Evolutionary conservation across 2,888 invertebrate species (phyloP), one percentile per base, ranked within the genome.

Genomic region (Idaea straminata): DNA sequence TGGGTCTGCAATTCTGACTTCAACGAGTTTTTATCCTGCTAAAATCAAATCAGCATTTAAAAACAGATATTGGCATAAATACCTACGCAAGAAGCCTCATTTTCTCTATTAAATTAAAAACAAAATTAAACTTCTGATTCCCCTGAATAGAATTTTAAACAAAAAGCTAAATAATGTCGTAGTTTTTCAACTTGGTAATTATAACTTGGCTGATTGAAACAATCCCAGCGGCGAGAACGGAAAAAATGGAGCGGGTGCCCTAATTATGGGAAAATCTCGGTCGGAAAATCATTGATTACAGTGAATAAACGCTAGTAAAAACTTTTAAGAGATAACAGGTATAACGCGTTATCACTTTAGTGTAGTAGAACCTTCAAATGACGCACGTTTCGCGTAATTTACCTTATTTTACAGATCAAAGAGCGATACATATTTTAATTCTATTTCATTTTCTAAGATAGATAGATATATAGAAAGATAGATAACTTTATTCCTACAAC

Each of bases 261-360:
- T 61, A 64, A 64, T 64, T 64, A 64, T 64, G 64, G 58, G 58
- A 35, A 63, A 64, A 64, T 64, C 64, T 61, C 64, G 64, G 64
- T 35, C 36, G 64, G 57, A 25, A 38, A 58, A 63, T 64, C 61
- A 64, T 57, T 64, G 60, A 16, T 64, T 3, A 10, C 34, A 13
- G 47, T 13, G 47, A 47, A 47, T 47, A 47, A 47, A 47, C 10
- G 47, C 47, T 5, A 47, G 47, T 47, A 47, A 47, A 47, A 47
- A 47, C 47, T 47, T 47, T 47, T 6, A 13, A 47, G 7, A 10
- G 13, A 47, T n/a, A n/a, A 13, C 13, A 13, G 7, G 13, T 47
- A 7, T 47, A 47, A 13, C 7, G 7, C 13, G 47, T 25, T 25
- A 25, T 25, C 25, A 25, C 25, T 25, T 25, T 25, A 25, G 25